phyloP scores from a whole-genome alignment of 2,888 invertebrate species.

The Apodemia mormo region DNA sequence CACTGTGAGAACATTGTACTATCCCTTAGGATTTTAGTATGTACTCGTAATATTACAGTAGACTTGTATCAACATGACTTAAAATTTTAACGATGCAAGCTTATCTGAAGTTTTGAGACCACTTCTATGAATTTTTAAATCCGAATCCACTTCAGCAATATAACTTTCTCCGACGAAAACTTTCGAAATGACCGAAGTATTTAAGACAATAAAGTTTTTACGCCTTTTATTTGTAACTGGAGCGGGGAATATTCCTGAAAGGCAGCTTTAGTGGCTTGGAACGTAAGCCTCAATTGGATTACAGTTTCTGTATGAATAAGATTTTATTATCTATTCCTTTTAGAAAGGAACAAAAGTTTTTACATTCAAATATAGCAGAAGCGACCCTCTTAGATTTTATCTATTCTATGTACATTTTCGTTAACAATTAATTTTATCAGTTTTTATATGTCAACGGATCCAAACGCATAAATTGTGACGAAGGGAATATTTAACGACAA shows the following conservation, averaged over 20 bases:
- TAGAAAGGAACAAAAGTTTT: constrained; percentile 12
- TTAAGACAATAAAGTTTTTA: constrained; percentile 19
- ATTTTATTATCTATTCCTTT: constrained; percentile 12
- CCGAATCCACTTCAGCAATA: background rate
- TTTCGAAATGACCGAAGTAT: constrained; percentile 15
- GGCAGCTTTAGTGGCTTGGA: constrained; percentile 8
- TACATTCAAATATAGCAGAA: background rate
- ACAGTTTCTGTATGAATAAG: constrained; percentile 17
- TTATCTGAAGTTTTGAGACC: background rate
- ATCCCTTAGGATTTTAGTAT: no score
- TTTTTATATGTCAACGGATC: no score
- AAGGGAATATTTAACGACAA: no score
- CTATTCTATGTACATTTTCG: background rate
- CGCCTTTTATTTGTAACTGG: constrained; percentile 14
- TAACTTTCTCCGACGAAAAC: constrained; percentile 2
- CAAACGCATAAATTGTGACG: no score
- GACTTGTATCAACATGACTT: background rate
- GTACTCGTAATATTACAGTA: background rate
- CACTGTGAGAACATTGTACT: no score
- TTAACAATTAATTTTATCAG: no score
- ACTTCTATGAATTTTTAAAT: background rate
- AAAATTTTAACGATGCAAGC: background rate
- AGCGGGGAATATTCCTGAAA: constrained; percentile 1
- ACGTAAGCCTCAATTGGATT: constrained; percentile 10
- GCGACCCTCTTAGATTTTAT: background rate